Conservation (phyloP, 2,888 invertebrate genomes). For the Ditula angustiorana region DNA sequence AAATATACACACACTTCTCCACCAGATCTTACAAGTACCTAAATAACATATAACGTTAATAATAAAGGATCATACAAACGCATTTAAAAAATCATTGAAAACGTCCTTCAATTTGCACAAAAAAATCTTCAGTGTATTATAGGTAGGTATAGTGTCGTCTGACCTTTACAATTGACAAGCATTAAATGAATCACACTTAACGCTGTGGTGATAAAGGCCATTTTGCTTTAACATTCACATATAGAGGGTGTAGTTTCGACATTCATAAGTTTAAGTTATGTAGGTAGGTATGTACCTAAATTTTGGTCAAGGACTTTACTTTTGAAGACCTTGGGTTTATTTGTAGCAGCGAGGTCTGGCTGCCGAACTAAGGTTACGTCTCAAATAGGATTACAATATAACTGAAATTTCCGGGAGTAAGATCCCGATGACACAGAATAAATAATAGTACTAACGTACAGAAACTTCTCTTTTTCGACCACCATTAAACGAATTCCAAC, state of each 20-base stretch:
- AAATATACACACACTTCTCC: too few species aligned
- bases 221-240: not conserved
- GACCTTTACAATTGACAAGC: not conserved
- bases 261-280: too few species aligned
- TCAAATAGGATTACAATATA: not conserved
- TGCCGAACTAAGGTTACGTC: not conserved
- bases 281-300: slow-evolving; percentile 23
- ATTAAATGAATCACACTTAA: not conserved
- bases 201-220: not conserved
- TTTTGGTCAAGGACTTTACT: not conserved
- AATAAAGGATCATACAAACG: too few species aligned
- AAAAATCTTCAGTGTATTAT: not conserved
- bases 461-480: too few species aligned
- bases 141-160: not conserved
- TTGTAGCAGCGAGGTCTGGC: not conserved
- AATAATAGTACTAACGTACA: too few species aligned
- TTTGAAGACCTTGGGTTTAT: slow-evolving; percentile 3
- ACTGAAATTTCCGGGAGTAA: not conserved
- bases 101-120: not conserved
- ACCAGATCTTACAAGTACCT: too few species aligned
- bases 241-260: not conserved
- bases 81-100: not conserved
- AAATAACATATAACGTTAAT: too few species aligned
- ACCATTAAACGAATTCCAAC: too few species aligned
- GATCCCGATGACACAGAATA: too few species aligned